Base-by-base conservation (phyloP, 1,140 invertebrate species). In the Arion vulgaris region DNA sequence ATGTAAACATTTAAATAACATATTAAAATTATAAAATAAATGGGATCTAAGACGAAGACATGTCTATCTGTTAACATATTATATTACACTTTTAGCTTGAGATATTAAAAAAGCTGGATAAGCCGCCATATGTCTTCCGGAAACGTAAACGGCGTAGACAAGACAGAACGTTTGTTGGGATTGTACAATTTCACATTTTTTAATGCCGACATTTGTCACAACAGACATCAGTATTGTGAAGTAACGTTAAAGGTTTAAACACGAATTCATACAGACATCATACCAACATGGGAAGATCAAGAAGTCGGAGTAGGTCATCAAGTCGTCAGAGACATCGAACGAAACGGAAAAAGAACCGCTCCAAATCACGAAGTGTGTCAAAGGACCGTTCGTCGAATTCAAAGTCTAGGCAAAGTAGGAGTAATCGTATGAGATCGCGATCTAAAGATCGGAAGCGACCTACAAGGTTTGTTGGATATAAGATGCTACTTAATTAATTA, bases 351-450 rank as follows among this genome's bases (percentile, higher is more conserved):
- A 78, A 78, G 62, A 78, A 78, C 32, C 51, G 57, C 19, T 78
- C 76, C 19, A 78, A 78, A 36, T 78, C 76, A 78, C 51, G 76
- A 19, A 66, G 53, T 39, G 34, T 36, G 26, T 78, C 76, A 57
- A 78, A 78, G 39, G 76, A 78, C 9, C 5, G 76, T 32, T 34
- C 76, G 26, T 78, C 74, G 28, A 77, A 77, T 5, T 78, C 74
- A 32, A 77, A 77, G 39, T 53, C 76, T 23, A 78, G 39, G 23
- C 76, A 66, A 28, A 68, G 76, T 28, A 57, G 76, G 13, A 78
- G 62, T 57, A 78, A 57, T 78, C 76, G 76, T 13, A 78, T 78
- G 76, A 41, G 76, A 17, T 78, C 76, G 13, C 51, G 76, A 45
- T 78, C 76, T 1, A 57, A 36, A n/a, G 76, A 78, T 66, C 13